These are phyloP conservation scores for Rhineura floridana DNA, from an alignment of 2,113 vertebrate species.

Conservation along the genomic window DNA sequence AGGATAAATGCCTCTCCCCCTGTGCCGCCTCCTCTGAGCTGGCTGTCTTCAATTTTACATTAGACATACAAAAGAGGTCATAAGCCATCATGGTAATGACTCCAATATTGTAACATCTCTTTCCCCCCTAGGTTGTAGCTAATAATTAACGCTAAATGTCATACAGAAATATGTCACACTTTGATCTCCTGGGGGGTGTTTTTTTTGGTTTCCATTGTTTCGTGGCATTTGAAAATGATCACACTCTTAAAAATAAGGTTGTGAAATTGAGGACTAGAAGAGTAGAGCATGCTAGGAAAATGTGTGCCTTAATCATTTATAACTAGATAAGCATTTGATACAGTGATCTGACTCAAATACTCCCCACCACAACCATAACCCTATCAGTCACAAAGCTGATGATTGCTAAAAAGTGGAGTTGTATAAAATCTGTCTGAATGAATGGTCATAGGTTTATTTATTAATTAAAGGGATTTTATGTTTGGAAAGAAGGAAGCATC, in stretches of 20 bases:
- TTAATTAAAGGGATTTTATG: background rate
- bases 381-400: constrained; percentile 37
- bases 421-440: constrained; percentile 8
- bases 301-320: constrained; percentile 43
- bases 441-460: background rate
- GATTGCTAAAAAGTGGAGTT: constrained; percentile 35
- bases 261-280: constrained; percentile 60
- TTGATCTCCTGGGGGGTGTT: constrained; percentile 45
- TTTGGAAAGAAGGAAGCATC: background rate
- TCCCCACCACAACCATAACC: background rate
- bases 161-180: constrained; percentile 65
- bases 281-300: constrained; percentile 34
- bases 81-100: constrained; percentile 65
- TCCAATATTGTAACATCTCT: constrained; percentile 63
- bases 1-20: constrained; percentile 36
- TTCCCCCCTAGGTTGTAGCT: constrained; percentile 54
- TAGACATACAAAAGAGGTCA: constrained; percentile 65
- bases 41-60: constrained; percentile 31
- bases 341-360: constrained; percentile 31
- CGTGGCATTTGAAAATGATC: constrained; percentile 63
- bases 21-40: constrained; percentile 24
- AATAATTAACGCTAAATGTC: constrained; percentile 74
- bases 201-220: constrained; percentile 60
- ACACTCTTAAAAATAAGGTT: constrained; percentile 52
- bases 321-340: constrained; percentile 32